These are phyloP conservation scores for Agonopterix heracliana DNA, from an alignment of 2,888 invertebrate species.

Conservation along the genomic window DNA sequence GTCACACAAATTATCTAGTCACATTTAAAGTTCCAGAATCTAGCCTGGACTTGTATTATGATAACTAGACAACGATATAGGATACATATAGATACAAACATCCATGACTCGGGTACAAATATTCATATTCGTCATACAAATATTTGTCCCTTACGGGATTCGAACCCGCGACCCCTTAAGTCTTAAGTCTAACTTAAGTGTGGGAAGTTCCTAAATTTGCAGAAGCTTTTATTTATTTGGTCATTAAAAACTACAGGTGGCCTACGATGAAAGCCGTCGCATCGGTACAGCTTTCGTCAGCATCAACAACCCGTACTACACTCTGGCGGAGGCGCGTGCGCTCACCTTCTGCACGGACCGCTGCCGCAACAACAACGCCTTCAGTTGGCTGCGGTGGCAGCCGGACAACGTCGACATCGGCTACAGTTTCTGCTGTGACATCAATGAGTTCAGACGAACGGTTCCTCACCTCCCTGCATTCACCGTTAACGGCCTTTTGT, in stretches of 20 bases:
- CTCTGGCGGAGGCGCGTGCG: slow-evolving; percentile 43
- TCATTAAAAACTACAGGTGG: slow-evolving; percentile 26
- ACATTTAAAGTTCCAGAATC: no score
- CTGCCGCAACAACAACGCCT: slow-evolving; percentile 71
- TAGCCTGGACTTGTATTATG: no score
- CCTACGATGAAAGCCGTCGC: slow-evolving; percentile 65
- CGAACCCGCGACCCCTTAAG: no score
- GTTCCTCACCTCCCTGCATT: slow-evolving; percentile 74
- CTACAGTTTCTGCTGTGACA: slow-evolving; percentile 78
- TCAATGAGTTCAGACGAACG: slow-evolving; percentile 71
- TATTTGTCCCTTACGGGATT: no score
- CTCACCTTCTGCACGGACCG: slow-evolving; percentile 71
- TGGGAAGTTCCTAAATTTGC: no score
- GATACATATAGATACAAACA: no score
- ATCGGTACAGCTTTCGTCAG: slow-evolving; percentile 77
- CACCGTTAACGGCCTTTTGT: slow-evolving; percentile 54
- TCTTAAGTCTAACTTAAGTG: no score
- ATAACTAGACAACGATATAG: no score
- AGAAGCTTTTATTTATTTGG: no score
- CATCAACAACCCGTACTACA: slow-evolving; percentile 79
- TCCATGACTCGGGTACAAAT: no score
- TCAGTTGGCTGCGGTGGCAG: slow-evolving; percentile 78
- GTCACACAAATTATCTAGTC: no score
- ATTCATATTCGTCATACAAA: no score
- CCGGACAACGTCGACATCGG: slow-evolving; percentile 68